A percentile compares a stretch with the other conserved stretches of the same genome.
Conservation (phyloP, 2,888 invertebrate species). For the Cryptus armator region DNA sequence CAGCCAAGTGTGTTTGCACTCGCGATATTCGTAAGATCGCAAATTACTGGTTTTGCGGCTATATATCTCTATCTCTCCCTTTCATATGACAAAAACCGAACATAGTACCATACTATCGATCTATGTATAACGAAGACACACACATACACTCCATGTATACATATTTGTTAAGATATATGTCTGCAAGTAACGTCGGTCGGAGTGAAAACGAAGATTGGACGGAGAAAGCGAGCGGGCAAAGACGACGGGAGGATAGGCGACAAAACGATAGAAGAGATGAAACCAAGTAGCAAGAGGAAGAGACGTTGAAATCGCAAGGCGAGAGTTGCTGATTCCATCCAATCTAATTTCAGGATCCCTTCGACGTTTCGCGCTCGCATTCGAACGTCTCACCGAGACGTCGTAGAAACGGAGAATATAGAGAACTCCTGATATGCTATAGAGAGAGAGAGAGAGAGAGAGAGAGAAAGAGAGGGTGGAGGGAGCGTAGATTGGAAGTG, state of each 20-base stretch:
- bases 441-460: conserved; percentile 5
- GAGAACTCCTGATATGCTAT: neutral
- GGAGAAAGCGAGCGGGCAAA: conserved; percentile 43
- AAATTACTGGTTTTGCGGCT: conserved; percentile 54
- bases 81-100: conserved; percentile 52
- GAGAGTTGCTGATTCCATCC: conserved; percentile 74
- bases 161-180: conserved; percentile 42
- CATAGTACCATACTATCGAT: conserved; percentile 36
- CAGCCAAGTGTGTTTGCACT: conserved; percentile 49
- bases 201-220: conserved; percentile 63
- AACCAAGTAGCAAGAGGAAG: conserved; percentile 12
- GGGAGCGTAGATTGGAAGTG: conserved; percentile 35
- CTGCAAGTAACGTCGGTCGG: conserved; percentile 37
- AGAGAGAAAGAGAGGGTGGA: neutral
- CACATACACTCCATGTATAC: neutral
- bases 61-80: neutral
- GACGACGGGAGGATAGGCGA: conserved; percentile 35
- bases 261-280: conserved; percentile 25
- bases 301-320: conserved; percentile 60
- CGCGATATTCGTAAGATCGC: conserved; percentile 16
- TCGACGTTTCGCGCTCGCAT: conserved; percentile 72
- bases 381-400: conserved; percentile 51
- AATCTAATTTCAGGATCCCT: conserved; percentile 77
- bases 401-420: conserved; percentile 29
- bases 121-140: conserved; percentile 12